A percentile compares a stretch with the other conserved stretches of the same genome.
Evolutionary conservation across 30 jellyfish, hydroid and myxozoan genomes (phyloP).

Genomic region (Cassiopea xamachana): DNA sequence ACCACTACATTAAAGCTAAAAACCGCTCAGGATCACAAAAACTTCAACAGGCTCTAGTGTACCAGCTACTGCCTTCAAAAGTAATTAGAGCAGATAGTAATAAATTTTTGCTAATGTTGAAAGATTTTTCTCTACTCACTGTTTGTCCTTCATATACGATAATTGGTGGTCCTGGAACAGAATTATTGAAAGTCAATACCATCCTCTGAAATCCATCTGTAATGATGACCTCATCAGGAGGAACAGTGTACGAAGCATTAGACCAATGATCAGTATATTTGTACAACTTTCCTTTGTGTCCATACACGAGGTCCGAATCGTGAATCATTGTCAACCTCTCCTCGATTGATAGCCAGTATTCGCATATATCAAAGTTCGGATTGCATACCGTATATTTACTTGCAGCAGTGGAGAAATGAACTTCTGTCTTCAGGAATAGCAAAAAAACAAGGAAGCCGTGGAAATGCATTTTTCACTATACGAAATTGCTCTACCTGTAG

Average conservation of each 20-base stretch:
- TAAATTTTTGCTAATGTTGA: no score
- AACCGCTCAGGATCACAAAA: no score
- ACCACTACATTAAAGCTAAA: no score
- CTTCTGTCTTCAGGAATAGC: background rate
- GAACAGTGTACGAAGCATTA: conserved; percentile 77
- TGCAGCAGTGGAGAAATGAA: conserved; percentile 2
- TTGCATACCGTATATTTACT: conserved; percentile 48
- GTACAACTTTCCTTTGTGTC: conserved; percentile 76
- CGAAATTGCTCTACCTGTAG: background rate
- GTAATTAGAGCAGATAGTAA: no score
- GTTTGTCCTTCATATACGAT: conserved; percentile 92
- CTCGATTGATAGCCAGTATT: conserved; percentile 82
- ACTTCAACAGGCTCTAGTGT: no score
- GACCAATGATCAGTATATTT: conserved; percentile 87
- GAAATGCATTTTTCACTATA: background rate
- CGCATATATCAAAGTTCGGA: conserved; percentile 73
- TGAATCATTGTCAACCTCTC: conserved; percentile 92
- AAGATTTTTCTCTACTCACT: conserved; percentile 31
- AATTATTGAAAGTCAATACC: conserved; percentile 89
- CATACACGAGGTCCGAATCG: conserved; percentile 88
- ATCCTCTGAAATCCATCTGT: conserved; percentile 92
- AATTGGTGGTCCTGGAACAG: conserved; percentile 96
- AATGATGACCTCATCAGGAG: conserved; percentile 87
- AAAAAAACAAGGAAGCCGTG: background rate
- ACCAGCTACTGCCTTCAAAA: no score